phyloP scores from a whole-genome alignment of 2,113 vertebrate species.

The Felis catus region DNA sequence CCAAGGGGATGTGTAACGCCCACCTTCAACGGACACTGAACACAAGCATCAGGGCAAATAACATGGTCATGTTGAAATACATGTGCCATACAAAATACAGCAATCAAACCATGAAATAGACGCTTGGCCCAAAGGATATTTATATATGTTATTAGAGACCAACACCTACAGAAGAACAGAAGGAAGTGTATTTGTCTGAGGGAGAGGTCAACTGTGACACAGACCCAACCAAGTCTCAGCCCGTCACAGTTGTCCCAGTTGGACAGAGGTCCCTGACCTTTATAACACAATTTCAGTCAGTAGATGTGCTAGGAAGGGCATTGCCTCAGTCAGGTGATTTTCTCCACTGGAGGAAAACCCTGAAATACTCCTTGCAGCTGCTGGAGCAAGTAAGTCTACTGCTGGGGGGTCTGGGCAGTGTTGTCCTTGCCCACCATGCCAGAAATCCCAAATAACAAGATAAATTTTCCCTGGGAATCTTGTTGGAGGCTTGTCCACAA shows the following conservation, averaged over 20 bases:
- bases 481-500: not conserved
- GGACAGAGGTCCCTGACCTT: not conserved
- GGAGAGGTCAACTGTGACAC: not conserved
- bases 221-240: not conserved
- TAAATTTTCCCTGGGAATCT: not conserved
- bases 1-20: too few species aligned
- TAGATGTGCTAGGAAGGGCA: not conserved
- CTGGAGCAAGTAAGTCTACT: not conserved
- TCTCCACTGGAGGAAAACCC: not conserved
- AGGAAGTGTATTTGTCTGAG: not conserved
- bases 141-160: not conserved
- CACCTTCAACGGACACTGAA: too few species aligned
- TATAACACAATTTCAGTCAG: not conserved
- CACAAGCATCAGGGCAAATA: not conserved
- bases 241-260: not conserved
- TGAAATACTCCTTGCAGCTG: not conserved
- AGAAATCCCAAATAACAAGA: not conserved
- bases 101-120: not conserved
- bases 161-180: not conserved
- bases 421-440: not conserved
- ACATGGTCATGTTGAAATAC: not conserved
- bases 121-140: not conserved
- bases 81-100: not conserved
- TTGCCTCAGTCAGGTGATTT: not conserved
- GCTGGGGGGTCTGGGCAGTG: not conserved